A percentile compares a stretch with the other conserved stretches of the same genome.
Conservation (phyloP, 2,888 invertebrate genomes). For the Mimachlamys varia region DNA sequence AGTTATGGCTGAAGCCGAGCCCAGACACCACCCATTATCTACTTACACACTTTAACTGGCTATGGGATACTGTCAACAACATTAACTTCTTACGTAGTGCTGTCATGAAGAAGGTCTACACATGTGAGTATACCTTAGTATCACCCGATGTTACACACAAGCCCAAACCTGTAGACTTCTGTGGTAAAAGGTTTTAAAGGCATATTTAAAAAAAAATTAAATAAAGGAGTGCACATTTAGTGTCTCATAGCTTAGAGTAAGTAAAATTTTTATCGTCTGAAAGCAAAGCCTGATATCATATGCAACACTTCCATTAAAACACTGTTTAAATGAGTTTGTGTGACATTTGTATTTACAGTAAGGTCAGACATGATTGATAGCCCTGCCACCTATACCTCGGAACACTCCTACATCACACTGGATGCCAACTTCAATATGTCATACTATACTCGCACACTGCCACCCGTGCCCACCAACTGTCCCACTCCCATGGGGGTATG, state of each 20-base stretch:
- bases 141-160: background rate
- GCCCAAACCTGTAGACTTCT: background rate
- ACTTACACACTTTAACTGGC: constrained; percentile 74
- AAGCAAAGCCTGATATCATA: background rate
- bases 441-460: constrained; percentile 78
- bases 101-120: constrained; percentile 78
- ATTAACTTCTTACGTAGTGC: constrained; percentile 69
- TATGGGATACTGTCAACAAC: constrained; percentile 79
- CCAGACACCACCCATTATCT: constrained; percentile 71
- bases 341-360: constrained; percentile 66
- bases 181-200: too few relatives aligned
- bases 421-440: constrained; percentile 78
- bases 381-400: constrained; percentile 77
- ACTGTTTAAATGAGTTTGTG: too few relatives aligned
- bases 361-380: constrained; percentile 78
- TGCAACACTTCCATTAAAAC: too few relatives aligned
- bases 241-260: background rate
- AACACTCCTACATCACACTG: constrained; percentile 78
- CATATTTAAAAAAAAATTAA: too few relatives aligned
- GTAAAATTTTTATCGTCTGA: background rate
- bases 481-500: constrained; percentile 81
- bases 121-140: constrained; percentile 74
- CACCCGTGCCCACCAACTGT: constrained; percentile 80
- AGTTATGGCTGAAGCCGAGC: constrained; percentile 68
- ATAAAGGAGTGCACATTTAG: background rate